phyloP scores from a whole-genome alignment of 2,888 invertebrate species.

The Mantis religiosa region DNA sequence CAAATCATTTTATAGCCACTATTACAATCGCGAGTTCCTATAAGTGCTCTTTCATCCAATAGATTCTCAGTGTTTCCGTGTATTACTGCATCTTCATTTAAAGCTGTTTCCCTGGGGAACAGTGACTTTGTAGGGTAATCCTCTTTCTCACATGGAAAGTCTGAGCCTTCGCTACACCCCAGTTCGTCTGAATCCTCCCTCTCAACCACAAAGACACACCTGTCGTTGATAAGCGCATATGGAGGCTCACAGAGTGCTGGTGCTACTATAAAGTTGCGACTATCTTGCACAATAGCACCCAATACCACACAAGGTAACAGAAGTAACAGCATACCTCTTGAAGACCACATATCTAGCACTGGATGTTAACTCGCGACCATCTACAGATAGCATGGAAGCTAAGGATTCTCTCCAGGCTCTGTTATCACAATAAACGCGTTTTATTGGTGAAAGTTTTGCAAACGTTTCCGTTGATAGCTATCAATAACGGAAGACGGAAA shows the following conservation, averaged over 20 bases:
- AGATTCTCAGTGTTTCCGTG: not conserved
- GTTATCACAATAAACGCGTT: not conserved
- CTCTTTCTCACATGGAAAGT: not conserved
- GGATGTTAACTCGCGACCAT: too few species aligned
- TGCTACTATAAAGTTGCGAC: not conserved
- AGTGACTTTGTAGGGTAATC: not conserved
- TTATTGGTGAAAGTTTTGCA: not conserved
- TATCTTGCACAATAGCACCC: not conserved
- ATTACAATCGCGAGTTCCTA: not conserved
- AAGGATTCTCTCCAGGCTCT: not conserved
- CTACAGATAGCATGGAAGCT: too few species aligned
- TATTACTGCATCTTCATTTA: not conserved
- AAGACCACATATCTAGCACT: not conserved
- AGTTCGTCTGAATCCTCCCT: not conserved
- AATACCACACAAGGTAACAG: not conserved
- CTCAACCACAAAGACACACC: not conserved
- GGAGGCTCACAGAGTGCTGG: not conserved
- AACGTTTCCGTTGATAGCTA: not conserved
- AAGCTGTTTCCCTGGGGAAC: not conserved
- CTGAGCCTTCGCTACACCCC: not conserved
- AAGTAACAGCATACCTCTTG: not conserved
- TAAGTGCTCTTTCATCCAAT: not conserved
- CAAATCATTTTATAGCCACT: not conserved
- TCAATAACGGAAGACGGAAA: not conserved
- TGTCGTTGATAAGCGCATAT: not conserved